Evolutionary conservation across 2,888 invertebrate genomes (phyloP).

Genomic region (Mechanitis mazaeus): DNA sequence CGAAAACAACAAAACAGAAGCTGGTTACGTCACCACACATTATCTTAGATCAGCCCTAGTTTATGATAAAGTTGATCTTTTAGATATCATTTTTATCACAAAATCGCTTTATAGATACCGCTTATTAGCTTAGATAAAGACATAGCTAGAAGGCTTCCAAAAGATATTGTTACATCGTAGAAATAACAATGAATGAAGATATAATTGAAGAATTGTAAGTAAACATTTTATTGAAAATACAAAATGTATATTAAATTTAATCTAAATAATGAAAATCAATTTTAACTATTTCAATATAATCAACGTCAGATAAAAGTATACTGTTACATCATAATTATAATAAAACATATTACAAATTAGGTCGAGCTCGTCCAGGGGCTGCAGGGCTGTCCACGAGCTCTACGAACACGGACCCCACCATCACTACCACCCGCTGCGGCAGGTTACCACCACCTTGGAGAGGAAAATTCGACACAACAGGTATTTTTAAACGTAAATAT

Average conservation of each 20-base stretch:
- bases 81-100: constrained; percentile 16
- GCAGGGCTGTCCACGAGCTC: background rate
- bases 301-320: too few relatives aligned
- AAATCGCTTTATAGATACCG: constrained; percentile 19
- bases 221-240: constrained; percentile 14
- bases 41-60: constrained; percentile 23
- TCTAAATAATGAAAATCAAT: background rate
- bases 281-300: background rate
- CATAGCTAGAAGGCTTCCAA: too few relatives aligned
- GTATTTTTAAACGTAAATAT: constrained; percentile 31
- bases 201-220: constrained; percentile 53
- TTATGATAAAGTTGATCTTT: constrained; percentile 23
- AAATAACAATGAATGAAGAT: constrained; percentile 44
- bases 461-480: constrained; percentile 52
- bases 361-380: background rate
- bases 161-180: too few relatives aligned
- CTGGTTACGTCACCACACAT: constrained; percentile 15
- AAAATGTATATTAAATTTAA: background rate
- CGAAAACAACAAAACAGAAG: constrained; percentile 8
- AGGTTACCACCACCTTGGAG: constrained; percentile 50
- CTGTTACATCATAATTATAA: background rate
- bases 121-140: constrained; percentile 12
- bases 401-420: constrained; percentile 47
- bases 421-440: constrained; percentile 48
- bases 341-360: background rate